A percentile compares a stretch with the other conserved stretches of the same genome.
These are phyloP conservation scores for Pachyuromys duprasi DNA, from an alignment of 2,797 vertebrate genomes.

Conservation along the genomic window DNA sequence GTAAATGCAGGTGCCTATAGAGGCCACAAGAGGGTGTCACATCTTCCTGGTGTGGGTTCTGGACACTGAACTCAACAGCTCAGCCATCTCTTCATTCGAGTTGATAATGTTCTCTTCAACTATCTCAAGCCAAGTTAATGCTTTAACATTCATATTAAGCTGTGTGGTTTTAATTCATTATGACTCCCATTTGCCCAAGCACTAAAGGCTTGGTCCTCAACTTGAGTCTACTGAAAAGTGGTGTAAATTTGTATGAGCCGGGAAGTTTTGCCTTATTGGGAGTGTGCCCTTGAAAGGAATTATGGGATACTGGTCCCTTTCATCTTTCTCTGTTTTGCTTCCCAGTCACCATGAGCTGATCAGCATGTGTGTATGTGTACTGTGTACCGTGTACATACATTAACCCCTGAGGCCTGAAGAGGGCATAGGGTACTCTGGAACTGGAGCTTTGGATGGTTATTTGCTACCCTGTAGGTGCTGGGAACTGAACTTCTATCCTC, in stretches of 20 bases:
- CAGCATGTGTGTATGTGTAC: neutral
- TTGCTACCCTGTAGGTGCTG: neutral
- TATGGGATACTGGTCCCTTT: neutral
- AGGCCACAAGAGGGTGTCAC: neutral
- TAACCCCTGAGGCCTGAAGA: neutral
- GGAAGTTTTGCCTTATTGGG: neutral
- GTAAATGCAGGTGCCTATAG: neutral
- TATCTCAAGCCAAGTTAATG: conserved; percentile 14
- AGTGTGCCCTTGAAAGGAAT: neutral
- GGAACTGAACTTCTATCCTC: neutral
- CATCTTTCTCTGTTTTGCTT: neutral
- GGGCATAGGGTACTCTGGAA: neutral
- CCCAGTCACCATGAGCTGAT: neutral
- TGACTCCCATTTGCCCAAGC: neutral
- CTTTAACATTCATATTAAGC: neutral
- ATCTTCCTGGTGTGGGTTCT: neutral
- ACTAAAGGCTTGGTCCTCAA: neutral
- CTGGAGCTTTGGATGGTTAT: neutral
- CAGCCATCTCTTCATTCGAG: neutral
- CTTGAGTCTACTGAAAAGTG: neutral
- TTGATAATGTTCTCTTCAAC: neutral
- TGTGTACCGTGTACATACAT: neutral
- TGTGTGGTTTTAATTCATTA: neutral
- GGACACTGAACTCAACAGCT: neutral
- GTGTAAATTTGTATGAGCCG: neutral